Evolutionary conservation across 2,113 vertebrate genomes (phyloP).

Genomic region (Phaethon lepturus): DNA sequence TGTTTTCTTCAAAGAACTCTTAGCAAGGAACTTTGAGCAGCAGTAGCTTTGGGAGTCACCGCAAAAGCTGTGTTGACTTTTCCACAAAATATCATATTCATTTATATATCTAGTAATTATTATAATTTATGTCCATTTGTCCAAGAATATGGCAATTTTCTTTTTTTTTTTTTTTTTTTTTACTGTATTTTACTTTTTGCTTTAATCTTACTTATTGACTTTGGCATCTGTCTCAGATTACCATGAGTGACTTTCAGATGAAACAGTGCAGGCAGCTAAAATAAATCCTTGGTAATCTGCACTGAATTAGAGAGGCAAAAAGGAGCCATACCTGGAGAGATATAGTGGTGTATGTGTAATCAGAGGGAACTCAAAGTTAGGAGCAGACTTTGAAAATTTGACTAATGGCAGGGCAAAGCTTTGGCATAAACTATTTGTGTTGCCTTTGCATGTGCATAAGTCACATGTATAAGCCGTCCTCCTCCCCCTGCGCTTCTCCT

Average conservation of each 20-base stretch:
- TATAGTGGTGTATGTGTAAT: no score
- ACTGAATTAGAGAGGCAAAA: rapidly evolving
- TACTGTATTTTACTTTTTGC: neutral
- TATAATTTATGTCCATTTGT: neutral
- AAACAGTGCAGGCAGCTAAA: neutral
- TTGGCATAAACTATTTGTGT: neutral
- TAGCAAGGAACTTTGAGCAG: neutral
- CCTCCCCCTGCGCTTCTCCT: neutral
- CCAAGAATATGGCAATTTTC: neutral
- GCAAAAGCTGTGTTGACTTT: neutral
- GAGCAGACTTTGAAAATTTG: neutral
- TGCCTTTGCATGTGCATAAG: neutral
- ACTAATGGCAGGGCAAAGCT: neutral
- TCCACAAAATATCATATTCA: neutral
- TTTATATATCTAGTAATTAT: neutral
- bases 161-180: neutral
- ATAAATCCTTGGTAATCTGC: neutral
- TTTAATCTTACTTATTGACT: neutral
- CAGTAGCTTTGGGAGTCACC: neutral
- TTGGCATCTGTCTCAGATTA: neutral
- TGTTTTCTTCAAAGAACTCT: slow-evolving; percentile 25
- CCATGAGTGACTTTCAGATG: neutral
- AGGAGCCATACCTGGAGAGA: neutral
- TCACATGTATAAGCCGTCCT: rapidly evolving
- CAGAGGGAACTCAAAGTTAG: neutral